Conservation (phyloP, 2,888 invertebrate species). For the Lithophane leautieri region DNA sequence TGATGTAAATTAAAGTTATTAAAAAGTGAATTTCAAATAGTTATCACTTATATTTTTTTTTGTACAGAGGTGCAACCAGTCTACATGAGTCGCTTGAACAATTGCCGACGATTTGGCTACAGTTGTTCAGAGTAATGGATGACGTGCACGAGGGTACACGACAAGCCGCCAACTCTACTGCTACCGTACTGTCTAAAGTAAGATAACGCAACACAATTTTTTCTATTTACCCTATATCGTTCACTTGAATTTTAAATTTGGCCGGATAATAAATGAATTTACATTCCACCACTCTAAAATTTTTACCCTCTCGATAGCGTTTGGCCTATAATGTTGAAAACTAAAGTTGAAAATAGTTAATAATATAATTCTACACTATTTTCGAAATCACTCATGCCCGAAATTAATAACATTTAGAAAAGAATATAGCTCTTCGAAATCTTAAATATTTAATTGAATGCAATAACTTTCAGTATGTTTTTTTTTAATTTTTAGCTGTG, state of each 20-base stretch:
- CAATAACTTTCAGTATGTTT: not conserved
- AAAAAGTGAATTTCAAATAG: not conserved
- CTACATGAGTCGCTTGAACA: conserved; percentile 82
- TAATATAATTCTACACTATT: not conserved
- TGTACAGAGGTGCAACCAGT: conserved; percentile 81
- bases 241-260: not conserved
- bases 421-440: not conserved
- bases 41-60: not conserved
- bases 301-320: not conserved
- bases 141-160: conserved; percentile 97
- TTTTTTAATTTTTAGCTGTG: conserved; percentile 90
- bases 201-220: not conserved
- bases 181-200: conserved; percentile 94
- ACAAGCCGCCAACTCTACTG: conserved; percentile 93
- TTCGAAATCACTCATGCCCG: not conserved
- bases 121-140: conserved; percentile 97
- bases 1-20: too few species aligned
- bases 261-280: not conserved
- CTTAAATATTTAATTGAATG: not conserved
- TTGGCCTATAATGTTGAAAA: not conserved
- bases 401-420: not conserved
- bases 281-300: not conserved
- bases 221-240: not conserved
- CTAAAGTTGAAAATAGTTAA: too few species aligned
- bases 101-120: conserved; percentile 93